A percentile compares a stretch with the other conserved stretches of the same genome.
phyloP scores from a whole-genome alignment of 2,888 invertebrate species.

The Caenorhabditis becei region DNA sequence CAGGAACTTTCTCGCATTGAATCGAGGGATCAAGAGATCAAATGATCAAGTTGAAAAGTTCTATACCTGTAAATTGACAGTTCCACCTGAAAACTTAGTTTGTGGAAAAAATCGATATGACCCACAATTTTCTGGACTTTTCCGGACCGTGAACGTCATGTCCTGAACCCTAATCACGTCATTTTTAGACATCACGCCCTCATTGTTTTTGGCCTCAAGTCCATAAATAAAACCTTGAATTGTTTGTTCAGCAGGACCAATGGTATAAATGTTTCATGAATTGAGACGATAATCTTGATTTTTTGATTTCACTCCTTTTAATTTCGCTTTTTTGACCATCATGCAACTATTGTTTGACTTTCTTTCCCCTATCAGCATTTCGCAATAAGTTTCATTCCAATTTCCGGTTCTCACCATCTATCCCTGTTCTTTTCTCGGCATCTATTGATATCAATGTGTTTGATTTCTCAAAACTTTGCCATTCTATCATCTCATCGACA shows the following conservation, averaged over 20 bases:
- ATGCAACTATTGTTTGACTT: not conserved
- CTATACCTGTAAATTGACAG: no score
- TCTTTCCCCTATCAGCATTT: conserved; percentile 1
- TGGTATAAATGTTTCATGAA: conserved; percentile 32
- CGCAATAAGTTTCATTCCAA: conserved; percentile 14
- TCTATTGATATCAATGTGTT: conserved; percentile 6
- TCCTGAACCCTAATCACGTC: not conserved
- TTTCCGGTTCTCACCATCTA: conserved; percentile 15
- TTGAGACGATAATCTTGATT: conserved; percentile 2
- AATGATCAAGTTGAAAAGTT: not conserved
- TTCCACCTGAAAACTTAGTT: no score
- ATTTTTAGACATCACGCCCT: conserved; percentile 24
- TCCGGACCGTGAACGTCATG: not conserved
- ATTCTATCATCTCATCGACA: conserved; percentile 9
- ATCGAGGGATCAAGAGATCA: not conserved
- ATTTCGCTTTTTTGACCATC: not conserved
- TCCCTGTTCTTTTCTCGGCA: conserved; percentile 10
- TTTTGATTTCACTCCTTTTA: conserved; percentile 20
- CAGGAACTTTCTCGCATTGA: not conserved
- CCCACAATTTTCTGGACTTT: not conserved
- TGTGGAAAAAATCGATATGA: not conserved
- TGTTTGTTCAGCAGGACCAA: conserved; percentile 31
- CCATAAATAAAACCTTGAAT: conserved; percentile 24
- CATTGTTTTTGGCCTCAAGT: conserved; percentile 23
- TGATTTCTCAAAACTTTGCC: conserved; percentile 24